A percentile compares a stretch with the other conserved stretches of the same genome.
These are phyloP conservation scores for Huso huso DNA, from an alignment of 2,797 vertebrate species.

Conservation along the genomic window DNA sequence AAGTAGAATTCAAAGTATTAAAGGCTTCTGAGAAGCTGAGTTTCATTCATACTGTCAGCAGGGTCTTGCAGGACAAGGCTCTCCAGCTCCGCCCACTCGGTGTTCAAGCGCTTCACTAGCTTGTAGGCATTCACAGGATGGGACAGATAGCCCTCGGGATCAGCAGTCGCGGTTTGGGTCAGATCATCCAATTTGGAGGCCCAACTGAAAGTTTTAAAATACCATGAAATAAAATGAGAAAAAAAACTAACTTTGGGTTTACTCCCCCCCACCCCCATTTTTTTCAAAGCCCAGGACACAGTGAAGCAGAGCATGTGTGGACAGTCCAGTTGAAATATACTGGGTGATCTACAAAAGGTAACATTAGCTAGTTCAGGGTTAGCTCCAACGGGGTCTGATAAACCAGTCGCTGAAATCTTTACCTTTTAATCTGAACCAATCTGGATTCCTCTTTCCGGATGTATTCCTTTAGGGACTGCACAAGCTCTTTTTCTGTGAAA, in stretches of 20 bases:
- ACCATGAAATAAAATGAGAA: neutral
- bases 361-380: too few species aligned
- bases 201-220: conserved; percentile 59
- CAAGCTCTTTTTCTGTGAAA: conserved; percentile 84
- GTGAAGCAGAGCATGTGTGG: too few species aligned
- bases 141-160: conserved; percentile 86
- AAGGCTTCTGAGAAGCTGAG: too few species aligned
- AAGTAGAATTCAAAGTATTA: too few species aligned
- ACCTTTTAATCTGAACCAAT: conserved; percentile 86
- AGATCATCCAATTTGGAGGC: conserved; percentile 77
- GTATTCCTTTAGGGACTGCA: conserved; percentile 86
- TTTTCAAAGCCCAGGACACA: too few species aligned
- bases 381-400: too few species aligned
- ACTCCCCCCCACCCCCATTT: neutral
- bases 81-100: conserved; percentile 84
- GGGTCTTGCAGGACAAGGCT: conserved; percentile 83
- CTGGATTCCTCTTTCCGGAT: conserved; percentile 83
- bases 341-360: too few species aligned
- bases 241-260: conserved; percentile 3
- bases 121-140: conserved; percentile 97
- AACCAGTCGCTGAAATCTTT: neutral
- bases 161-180: conserved; percentile 73
- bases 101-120: conserved; percentile 90
- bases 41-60: conserved; percentile 63
- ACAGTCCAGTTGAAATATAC: too few species aligned